Evolutionary conservation across 2,888 invertebrate species (phyloP), one percentile per base, ranked within the genome.

Genomic region (Rhyacophila evoluta): DNA sequence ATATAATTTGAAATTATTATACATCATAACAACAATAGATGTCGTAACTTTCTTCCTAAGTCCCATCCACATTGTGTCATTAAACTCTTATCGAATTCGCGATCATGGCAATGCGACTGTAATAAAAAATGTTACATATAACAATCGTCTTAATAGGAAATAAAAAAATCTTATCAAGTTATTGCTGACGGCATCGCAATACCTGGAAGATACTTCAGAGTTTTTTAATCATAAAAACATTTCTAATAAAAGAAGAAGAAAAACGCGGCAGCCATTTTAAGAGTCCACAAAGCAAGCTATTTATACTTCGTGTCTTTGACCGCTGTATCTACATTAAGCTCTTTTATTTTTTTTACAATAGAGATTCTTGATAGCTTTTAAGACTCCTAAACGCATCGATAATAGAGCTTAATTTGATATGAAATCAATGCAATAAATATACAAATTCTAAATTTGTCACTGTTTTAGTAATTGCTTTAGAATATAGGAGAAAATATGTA

Each of bases 121-220:
- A 55, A 55, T 55, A 55, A 55, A 8, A 55, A 3, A 4, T 41
- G 12, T 15, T 12, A 15, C 15, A 25, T 55, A 25, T 55, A 10
- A 55, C 55, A 55, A 25, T 55, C 55, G 55, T n/a, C 55, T 55
- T 55, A 12, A 55, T 55, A 25, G 55, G 19, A 55, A 55, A 55
- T 55, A 55, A 55, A 55, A 55, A 55, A 55, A 55, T 19, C 39
- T 0, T 55, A 33, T 6, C 29, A 6, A 6, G 29, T 19, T 55
- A 55, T 55, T 1, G 55, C 55, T 25, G 55, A 19, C 19, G 41
- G 55, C 55, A 19, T 10, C 25, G 19, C 8, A 55, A 19, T 55
- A 19, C 55, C 19, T 25, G 19, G 55, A 2, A 55, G 29, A 55
- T 55, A 55, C 55, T 55, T 1, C 55, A 55, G 15, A 55, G 19